Base-by-base conservation (phyloP, 2,888 invertebrate species). In the Diarsia mendica region DNA sequence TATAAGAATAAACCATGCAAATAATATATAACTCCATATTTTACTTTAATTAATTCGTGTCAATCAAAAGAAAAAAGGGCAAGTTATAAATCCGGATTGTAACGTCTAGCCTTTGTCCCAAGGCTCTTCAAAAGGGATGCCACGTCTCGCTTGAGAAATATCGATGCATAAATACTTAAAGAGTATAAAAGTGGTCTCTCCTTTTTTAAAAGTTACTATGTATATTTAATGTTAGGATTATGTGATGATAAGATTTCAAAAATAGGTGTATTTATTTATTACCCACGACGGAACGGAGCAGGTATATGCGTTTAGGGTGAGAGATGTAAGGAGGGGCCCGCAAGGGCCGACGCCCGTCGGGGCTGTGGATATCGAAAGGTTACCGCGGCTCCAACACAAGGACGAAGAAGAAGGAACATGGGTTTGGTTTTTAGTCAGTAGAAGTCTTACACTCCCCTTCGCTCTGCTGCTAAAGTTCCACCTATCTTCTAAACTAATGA, bases 221-320 rank as follows among this genome's bases (percentile, higher is more conserved):
- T 39, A 39, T 64, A 48, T 58, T 67, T 46, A 23, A 8, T 51
- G n/a, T n/a, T 5, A 33, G 15, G 20, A 49, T 39, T 64, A 78
- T 18, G 18, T 46, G 39, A n/a, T 51, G 18, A 44, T 61, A 49
- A 23, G 33, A 11, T 15, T 73, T 15, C 6, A 4, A 58, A 48
- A 33, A n/a, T n/a, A 72, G 3, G 13, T n/a, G 18, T 28, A 15
- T 8, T 3, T 39, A 5, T 39, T 9, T 23, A 33, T 13, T n/a
- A n/a, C n/a, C n/a, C n/a, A n/a, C n/a, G n/a, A n/a, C n/a, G n/a
- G n/a, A n/a, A n/a, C n/a, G n/a, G n/a, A n/a, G n/a, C n/a, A n/a
- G n/a, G n/a, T n/a, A n/a, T n/a, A n/a, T n/a, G n/a, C n/a, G n/a
- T n/a, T n/a, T n/a, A n/a, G n/a, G n/a, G n/a, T n/a, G n/a, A n/a